phyloP scores from a whole-genome alignment of 2,888 invertebrate genomes.

The Lamellibrachia satsuma region DNA sequence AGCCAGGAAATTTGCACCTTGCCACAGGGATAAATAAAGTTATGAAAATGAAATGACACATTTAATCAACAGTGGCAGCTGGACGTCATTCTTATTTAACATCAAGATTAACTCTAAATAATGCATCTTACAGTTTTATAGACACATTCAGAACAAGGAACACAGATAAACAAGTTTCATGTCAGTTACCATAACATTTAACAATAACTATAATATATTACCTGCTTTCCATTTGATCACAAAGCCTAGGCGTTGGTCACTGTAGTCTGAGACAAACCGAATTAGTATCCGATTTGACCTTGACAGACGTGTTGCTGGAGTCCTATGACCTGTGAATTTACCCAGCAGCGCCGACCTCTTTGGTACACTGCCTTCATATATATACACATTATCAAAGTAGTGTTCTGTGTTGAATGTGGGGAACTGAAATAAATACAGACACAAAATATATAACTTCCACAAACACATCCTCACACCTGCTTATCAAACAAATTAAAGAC shows the following conservation, averaged over 20 bases:
- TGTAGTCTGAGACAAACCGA: background rate
- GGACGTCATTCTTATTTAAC: too few relatives aligned
- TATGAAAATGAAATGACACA: too few relatives aligned
- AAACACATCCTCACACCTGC: background rate
- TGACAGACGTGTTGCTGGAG: background rate
- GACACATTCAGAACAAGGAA: background rate
- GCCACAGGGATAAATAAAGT: too few relatives aligned
- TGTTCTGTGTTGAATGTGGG: background rate
- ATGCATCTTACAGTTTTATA: too few relatives aligned
- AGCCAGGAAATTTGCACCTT: too few relatives aligned
- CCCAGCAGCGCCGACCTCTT: background rate
- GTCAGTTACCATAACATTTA: background rate
- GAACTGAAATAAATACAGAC: background rate
- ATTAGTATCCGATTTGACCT: conserved; percentile 6
- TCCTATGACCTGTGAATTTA: background rate
- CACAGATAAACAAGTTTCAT: background rate
- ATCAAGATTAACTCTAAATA: too few relatives aligned
- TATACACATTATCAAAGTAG: background rate
- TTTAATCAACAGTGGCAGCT: too few relatives aligned
- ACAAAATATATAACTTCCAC: background rate
- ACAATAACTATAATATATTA: background rate
- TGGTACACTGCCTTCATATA: background rate
- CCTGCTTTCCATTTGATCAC: background rate
- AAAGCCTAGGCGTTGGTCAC: background rate
- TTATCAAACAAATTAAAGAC: background rate